Evolutionary conservation across 1,140 invertebrate species (phyloP).

Genomic region (Archivesica marissinica): DNA sequence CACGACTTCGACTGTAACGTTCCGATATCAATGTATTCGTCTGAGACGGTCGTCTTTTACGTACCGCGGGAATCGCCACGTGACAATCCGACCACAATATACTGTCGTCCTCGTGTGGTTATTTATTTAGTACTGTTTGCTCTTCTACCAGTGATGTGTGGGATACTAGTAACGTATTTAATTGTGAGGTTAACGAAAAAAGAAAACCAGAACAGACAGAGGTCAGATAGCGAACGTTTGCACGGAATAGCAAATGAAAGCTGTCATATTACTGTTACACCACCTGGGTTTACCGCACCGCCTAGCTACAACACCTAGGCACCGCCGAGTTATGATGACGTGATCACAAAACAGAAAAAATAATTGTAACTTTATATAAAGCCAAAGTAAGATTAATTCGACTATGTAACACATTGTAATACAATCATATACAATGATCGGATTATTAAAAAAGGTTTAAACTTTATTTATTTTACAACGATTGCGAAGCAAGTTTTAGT

Average conservation of each 20-base stretch:
- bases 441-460: too few relatives aligned
- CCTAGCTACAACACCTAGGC: conserved; percentile 15
- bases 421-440: too few relatives aligned
- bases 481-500: too few relatives aligned
- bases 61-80: not conserved
- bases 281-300: conserved; percentile 11
- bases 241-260: conserved; percentile 18
- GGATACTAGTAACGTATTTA: not conserved
- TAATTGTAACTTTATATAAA: too few relatives aligned
- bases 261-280: not conserved
- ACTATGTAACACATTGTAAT: too few relatives aligned
- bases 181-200: not conserved
- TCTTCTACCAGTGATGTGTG: not conserved
- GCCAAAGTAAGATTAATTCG: too few relatives aligned
- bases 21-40: not conserved
- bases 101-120: not conserved
- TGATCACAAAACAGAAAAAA: too few relatives aligned
- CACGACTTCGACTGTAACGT: conserved; percentile 7
- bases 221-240: not conserved
- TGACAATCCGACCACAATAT: not conserved
- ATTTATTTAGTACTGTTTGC: conserved; percentile 7
- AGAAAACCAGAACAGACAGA: not conserved
- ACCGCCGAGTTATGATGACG: too few relatives aligned
- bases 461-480: too few relatives aligned
- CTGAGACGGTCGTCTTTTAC: conserved; percentile 6